phyloP scores from a whole-genome alignment of 1,140 invertebrate genomes.

The Parapsyche elsis region DNA sequence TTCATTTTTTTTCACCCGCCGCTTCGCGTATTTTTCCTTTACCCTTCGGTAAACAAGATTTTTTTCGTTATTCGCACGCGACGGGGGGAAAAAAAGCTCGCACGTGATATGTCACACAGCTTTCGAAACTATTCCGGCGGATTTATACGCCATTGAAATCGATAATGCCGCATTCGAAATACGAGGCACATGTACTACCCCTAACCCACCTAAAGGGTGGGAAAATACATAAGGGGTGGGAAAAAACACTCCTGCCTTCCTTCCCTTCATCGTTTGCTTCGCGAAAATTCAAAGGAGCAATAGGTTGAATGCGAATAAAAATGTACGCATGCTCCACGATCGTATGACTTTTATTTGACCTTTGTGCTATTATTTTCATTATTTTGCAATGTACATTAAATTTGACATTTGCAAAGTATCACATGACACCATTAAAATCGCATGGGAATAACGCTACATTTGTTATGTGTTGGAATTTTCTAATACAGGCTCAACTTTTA shows the following conservation, averaged over 20 bases:
- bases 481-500: no score
- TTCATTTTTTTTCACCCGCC: conserved; percentile 25
- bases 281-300: conserved; percentile 11
- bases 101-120: conserved; percentile 35
- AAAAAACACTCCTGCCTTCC: background rate
- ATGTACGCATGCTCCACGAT: conserved; percentile 6
- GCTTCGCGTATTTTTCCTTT: background rate
- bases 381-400: no score
- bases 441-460: no score
- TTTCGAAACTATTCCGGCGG: conserved; percentile 32
- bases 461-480: no score
- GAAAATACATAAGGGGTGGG: background rate
- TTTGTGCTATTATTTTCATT: background rate
- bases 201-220: background rate
- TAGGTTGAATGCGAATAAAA: background rate
- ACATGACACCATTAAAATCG: no score
- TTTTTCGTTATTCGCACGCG: background rate
- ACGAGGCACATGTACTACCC: background rate
- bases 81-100: conserved; percentile 8
- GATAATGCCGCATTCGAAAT: conserved; percentile 38
- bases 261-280: background rate
- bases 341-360: conserved; percentile 4
- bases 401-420: no score
- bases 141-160: conserved; percentile 39
- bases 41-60: conserved; percentile 32